Evolutionary conservation across 2,888 invertebrate species (phyloP), one percentile per base, ranked within the genome.

Genomic region (Pinctada fucata): DNA sequence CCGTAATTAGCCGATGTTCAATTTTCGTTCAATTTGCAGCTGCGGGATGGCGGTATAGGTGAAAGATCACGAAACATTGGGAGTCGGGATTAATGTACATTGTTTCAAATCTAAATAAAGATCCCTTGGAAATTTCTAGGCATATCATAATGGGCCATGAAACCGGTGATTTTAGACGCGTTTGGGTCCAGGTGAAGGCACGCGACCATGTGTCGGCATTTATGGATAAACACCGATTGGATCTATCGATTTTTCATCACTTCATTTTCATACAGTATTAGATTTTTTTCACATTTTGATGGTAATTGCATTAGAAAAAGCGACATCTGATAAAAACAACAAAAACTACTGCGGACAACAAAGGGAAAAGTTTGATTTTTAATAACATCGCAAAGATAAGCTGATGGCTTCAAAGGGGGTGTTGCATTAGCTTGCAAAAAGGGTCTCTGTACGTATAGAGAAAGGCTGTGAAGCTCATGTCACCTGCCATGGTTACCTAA

Each of bases 1-100:
- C 52, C 52, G 13, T 72, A 64, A 76, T 70, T 65, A 76, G 76
- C 10, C 76, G 67, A 77, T 72, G 72, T 52, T 52, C 71, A 69
- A 63, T 47, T 69, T 66, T 51, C 71, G 58, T 58, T 58, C 58
- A 58, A 58, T 58, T 58, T 58, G 58, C 58, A 58, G 58, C 58
- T 58, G 58, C 58, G 6, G 58, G 58, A 6, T 10, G 8, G 58
- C 8, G 8, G 49, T 64, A 47, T 48, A 69, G 3, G 47, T 5
- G 3, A 2, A 71, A 71, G 31, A 31, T 2, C 3, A 52, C 13
- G 31, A 58, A 8, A 4, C 31, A n/a, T n/a, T 51, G 3, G 4
- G 1, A 13, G 6, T 69, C 48, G 6, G 13, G 58, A 6, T 58
- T 74, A 65, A 74, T 66, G 49, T 50, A 74, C 10, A 74, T 66